Base-by-base conservation (phyloP, 1,140 invertebrate species). In the Drosophila sulfurigaster region DNA sequence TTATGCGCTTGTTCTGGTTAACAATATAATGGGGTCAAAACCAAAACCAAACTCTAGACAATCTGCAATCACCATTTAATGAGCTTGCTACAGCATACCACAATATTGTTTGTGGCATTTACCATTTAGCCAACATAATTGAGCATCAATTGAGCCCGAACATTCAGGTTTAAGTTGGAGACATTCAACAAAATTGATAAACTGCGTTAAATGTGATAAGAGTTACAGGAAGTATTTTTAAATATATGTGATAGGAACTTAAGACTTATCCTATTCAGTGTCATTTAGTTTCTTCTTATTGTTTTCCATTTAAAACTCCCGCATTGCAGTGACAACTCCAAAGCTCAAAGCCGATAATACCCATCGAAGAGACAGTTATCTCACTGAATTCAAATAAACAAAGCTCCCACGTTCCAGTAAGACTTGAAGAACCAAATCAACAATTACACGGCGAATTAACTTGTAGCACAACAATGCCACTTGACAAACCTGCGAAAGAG, bases 381-480 rank as follows among this genome's bases (percentile, higher is more conserved):
- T 69, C n/a, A 16, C 45, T 46, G 30, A 56, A 68, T 56, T 66
- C 32, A 60, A 60, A 38, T 16, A 43, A 25, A 45, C 15, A 77
- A 85, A 81, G 83, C 81, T 85, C 81, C 81, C 81, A 85, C 81
- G 81, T 85, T 85, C 81, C 43, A 85, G 41, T 86, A 78, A 85
- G 63, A 66, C 66, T 67, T 54, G 65, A 76, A 77, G 74, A 74
- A 60, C 68, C 60, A 78, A 85, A 65, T 81, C 78, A 81, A 81
- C 81, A 86, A 85, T 85, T 85, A 85, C 78, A 81, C 58, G 71
- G 69, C 74, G 58, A 81, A 85, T 85, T 81, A 85, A 85, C 57
- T 52, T 52, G 68, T 72, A 25, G 28, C 43, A 32, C 56, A 30
- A 52, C 28, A 52, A 52, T 32, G 38, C 49, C 62, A 56, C 64